phyloP scores from a whole-genome alignment of 2,113 vertebrate species.

The Gallinago jamesoni region DNA sequence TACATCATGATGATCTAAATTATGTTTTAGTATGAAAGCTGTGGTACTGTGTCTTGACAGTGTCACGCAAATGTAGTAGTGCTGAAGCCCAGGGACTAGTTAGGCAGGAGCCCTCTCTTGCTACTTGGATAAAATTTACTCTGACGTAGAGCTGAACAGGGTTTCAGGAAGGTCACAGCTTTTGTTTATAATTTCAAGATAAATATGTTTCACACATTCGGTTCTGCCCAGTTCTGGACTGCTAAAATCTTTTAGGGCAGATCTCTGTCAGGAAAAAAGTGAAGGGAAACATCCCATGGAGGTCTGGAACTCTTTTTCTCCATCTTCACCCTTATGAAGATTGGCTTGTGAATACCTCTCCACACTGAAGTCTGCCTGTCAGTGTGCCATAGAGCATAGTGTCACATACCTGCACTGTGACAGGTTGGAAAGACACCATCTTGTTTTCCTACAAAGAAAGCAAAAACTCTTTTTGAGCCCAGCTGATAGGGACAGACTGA shows the following conservation, averaged over 20 bases:
- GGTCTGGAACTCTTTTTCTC: neutral
- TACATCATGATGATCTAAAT: neutral
- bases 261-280: neutral
- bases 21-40: neutral
- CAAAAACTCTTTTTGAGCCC: neutral
- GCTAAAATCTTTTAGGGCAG: neutral
- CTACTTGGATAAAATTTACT: neutral
- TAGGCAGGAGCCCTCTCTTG: neutral
- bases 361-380: neutral
- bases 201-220: neutral
- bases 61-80: neutral
- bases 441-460: neutral
- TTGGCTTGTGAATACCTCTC: neutral
- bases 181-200: neutral
- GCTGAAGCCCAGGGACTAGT: neutral
- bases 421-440: neutral
- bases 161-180: neutral
- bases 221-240: neutral
- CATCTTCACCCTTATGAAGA: neutral
- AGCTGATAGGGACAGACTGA: neutral
- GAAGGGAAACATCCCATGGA: neutral
- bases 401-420: neutral
- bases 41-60: neutral
- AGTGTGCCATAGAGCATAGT: neutral
- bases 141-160: neutral